Evolutionary conservation across 1,140 invertebrate genomes (phyloP), one percentile per base, ranked within the genome.

Genomic region (Drosophila pseudoobscura): DNA sequence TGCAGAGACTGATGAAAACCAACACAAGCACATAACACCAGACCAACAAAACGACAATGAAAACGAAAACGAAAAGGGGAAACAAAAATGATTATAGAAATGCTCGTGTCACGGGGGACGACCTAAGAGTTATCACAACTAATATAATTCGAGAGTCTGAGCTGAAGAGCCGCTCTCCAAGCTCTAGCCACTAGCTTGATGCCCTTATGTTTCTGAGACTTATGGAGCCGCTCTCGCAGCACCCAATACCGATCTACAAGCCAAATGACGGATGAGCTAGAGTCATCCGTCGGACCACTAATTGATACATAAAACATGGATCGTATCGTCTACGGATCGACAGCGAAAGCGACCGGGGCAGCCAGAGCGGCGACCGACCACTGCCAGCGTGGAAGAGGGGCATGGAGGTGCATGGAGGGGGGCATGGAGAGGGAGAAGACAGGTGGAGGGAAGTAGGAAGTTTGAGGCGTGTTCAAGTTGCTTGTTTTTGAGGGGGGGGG

Each of bases 291-390:
- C 17, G 17, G 43, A 44, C 65, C 49, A 61, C 68, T 73, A 73
- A 73, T 73, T 73, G 69, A 73, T 72, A 73, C 68, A 73, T 73
- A 72, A 73, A 51, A 54, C 73, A 47, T 39, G 35, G 31, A 46
- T 20, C 24, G 15, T 49, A 29, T 29, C 46, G 31, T 54, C 76
- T 57, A 17, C 59, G 26, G 22, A 11, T 11, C 3, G 35, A 39
- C 56, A 73, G 57, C 44, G 35, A 35, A 35, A 31, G 31, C 50
- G 31, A 35, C 9, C 9, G 31, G 31, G 9, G 22, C 68, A 58
- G 63, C 75, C 75, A 78, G 26, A 61, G 41, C 44, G 75, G 68
- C 76, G 77, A 41, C 62, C 45, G n/a, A 47, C 58, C 41, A 13
- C 51, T 31, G 20, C 22, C 4, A n/a, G 15, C 17, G 9, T 29